These are phyloP conservation scores for Manis javanica DNA, from an alignment of 2,797 vertebrate species.

Conservation along the genomic window DNA sequence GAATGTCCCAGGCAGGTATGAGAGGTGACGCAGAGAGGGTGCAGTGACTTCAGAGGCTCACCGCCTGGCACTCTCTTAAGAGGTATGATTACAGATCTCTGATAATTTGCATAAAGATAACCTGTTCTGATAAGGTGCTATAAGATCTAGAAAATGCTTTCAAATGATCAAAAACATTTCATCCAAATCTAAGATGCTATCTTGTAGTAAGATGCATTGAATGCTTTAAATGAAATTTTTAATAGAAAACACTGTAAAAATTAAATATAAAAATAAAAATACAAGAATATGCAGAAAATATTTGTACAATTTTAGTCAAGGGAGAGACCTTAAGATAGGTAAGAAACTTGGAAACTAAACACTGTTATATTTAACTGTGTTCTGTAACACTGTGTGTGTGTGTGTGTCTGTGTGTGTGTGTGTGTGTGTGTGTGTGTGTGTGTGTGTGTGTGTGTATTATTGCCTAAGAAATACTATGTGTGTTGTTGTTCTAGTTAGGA, in stretches of 20 bases:
- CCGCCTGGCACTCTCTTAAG: neutral
- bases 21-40: neutral
- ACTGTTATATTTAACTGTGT: neutral
- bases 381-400: neutral
- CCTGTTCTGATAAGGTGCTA: neutral
- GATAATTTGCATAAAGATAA: neutral
- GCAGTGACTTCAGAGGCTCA: neutral
- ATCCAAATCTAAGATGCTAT: neutral
- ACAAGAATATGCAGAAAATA: neutral
- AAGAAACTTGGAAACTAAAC: neutral
- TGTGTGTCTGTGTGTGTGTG: too few relatives aligned
- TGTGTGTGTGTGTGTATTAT: too few relatives aligned
- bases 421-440: too few relatives aligned
- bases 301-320: neutral
- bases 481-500: neutral
- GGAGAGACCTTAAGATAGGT: neutral
- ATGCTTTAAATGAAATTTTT: neutral
- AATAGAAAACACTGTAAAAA: neutral
- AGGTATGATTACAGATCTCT: neutral
- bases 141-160: neutral
- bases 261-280: slow-evolving; percentile 11
- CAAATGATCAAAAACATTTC: slow-evolving; percentile 30
- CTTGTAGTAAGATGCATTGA: neutral
- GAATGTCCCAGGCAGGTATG: neutral
- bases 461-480: neutral